Percentiles rank a stretch among this genome's conserved stretches.
Evolutionary conservation across 2,888 invertebrate species (phyloP).

Genomic region (Dastarcus helophoroides): DNA sequence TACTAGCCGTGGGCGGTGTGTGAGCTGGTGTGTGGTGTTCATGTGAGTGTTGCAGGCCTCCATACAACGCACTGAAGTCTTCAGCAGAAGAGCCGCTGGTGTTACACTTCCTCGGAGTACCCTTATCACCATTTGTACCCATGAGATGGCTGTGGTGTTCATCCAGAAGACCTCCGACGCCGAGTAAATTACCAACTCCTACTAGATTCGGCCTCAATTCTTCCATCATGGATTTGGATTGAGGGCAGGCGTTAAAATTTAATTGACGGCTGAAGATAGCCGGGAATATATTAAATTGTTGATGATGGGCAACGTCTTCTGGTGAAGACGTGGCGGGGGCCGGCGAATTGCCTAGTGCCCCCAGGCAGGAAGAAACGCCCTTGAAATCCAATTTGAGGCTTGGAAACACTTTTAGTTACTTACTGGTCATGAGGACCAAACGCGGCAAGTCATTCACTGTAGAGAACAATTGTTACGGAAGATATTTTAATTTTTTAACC

Average conservation of each 20-base stretch:
- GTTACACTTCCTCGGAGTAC: constrained; percentile 57
- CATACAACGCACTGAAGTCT: constrained; percentile 80
- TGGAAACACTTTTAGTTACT: constrained; percentile 16
- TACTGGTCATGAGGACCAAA: constrained; percentile 16
- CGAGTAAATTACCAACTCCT: constrained; percentile 64
- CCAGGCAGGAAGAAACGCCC: constrained; percentile 57
- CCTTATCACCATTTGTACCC: constrained; percentile 34
- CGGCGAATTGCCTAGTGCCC: constrained; percentile 48
- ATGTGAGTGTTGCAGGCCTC: constrained; percentile 40
- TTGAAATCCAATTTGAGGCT: constrained; percentile 77
- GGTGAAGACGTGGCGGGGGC: constrained; percentile 35
- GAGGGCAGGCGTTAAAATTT: constrained; percentile 62
- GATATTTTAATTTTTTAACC: too few relatives aligned
- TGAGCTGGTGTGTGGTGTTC: constrained; percentile 55
- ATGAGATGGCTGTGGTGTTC: constrained; percentile 57
- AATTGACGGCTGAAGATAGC: constrained; percentile 83
- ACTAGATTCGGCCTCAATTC: constrained; percentile 74
- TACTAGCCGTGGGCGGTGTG: constrained; percentile 48
- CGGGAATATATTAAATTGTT: constrained; percentile 85
- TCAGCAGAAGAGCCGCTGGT: constrained; percentile 72
- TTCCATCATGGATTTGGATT: constrained; percentile 72
- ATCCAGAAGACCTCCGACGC: constrained; percentile 67
- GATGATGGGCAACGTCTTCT: constrained; percentile 47
- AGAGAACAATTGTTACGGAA: too few relatives aligned
- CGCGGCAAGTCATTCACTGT: too few relatives aligned